phyloP scores from a whole-genome alignment of 2,888 invertebrate species.

The Pachycephus smyrnensis region DNA sequence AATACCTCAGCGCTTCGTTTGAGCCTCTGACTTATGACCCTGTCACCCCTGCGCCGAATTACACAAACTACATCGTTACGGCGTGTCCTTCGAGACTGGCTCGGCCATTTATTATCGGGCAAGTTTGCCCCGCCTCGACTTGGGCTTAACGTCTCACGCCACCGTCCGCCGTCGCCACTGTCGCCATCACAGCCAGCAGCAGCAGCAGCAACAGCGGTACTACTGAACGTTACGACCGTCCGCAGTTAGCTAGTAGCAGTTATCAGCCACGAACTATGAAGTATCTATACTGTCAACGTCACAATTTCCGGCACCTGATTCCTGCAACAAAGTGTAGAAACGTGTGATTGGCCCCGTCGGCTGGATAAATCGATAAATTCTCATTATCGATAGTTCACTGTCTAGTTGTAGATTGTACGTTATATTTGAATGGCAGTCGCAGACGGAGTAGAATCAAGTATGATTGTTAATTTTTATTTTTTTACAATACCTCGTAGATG shows the following conservation, averaged over 20 bases:
- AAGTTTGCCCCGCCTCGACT: conserved; percentile 38
- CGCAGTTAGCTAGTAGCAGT: neutral
- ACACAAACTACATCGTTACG: conserved; percentile 52
- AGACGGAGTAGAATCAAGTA: neutral
- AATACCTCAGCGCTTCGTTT: conserved; percentile 66
- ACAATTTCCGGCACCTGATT: neutral
- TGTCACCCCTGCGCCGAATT: conserved; percentile 56
- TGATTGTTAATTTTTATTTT: neutral
- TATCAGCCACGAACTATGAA: neutral
- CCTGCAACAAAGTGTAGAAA: neutral
- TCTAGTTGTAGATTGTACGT: neutral
- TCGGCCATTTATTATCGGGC: conserved; percentile 58
- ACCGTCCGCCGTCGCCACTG: neutral
- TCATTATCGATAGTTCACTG: neutral
- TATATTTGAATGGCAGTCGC: neutral
- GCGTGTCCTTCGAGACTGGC: conserved; percentile 52
- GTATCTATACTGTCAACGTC: neutral
- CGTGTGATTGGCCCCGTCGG: neutral
- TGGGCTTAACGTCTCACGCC: neutral
- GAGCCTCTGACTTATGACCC: conserved; percentile 65
- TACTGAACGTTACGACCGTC: neutral
- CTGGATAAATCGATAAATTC: neutral
- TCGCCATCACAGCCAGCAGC: neutral
- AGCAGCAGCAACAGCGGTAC: neutral
- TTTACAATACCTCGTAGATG: neutral